These are phyloP conservation scores for Synanthedon andrenaeformis DNA, from an alignment of 2,888 invertebrate genomes.

Conservation along the genomic window DNA sequence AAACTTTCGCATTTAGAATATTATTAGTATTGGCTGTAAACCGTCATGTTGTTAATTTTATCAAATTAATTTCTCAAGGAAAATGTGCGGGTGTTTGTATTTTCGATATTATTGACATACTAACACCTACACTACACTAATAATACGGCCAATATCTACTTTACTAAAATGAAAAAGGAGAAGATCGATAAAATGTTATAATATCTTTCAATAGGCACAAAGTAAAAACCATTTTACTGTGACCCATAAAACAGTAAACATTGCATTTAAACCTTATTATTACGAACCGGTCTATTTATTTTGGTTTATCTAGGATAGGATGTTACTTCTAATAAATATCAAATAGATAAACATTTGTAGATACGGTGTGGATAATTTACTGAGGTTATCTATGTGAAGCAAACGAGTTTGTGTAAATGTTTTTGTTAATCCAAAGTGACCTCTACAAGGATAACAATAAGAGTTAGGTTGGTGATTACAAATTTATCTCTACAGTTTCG, in stretches of 20 bases:
- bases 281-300: slow-evolving; percentile 1
- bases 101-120: no score
- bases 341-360: slow-evolving; percentile 29
- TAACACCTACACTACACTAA: no score
- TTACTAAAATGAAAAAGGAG: slow-evolving; percentile 9
- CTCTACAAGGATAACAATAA: background rate
- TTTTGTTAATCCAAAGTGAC: background rate
- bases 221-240: slow-evolving; percentile 1
- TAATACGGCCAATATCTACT: slow-evolving; percentile 3
- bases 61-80: no score
- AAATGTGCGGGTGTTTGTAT: no score
- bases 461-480: slow-evolving; percentile 5
- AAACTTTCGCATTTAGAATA: no score
- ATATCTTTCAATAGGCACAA: slow-evolving; percentile 11
- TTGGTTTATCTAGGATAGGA: slow-evolving; percentile 20
- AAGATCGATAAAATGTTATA: slow-evolving; percentile 11
- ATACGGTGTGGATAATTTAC: slow-evolving; percentile 27
- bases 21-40: background rate
- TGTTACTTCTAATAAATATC: slow-evolving; percentile 29
- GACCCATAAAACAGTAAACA: background rate
- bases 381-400: slow-evolving; percentile 21
- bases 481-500: slow-evolving; percentile 8
- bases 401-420: background rate
- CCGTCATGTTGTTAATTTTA: background rate
- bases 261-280: no score